Evolutionary conservation across 2,797 vertebrate genomes (phyloP).

Genomic region (Echeneis naucrates): DNA sequence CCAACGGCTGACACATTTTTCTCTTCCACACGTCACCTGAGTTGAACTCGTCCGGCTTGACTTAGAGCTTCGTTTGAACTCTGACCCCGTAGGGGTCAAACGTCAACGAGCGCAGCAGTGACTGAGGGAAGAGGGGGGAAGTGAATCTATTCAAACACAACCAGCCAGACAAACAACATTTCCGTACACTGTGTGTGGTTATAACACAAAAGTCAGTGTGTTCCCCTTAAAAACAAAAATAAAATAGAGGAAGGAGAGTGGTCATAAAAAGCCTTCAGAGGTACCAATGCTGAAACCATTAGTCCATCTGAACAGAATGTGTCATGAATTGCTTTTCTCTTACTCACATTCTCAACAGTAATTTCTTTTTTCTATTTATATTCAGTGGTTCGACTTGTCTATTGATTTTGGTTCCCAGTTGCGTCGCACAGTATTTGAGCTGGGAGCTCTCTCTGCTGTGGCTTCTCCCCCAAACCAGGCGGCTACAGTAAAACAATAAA

Average conservation of each 20-base stretch:
- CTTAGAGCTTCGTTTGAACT: slow-evolving; percentile 39
- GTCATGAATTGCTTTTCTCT: too few species aligned
- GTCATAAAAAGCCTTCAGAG: too few species aligned
- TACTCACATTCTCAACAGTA: too few species aligned
- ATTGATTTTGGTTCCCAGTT: too few species aligned
- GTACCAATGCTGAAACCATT: neutral
- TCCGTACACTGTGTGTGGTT: neutral
- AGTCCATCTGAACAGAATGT: neutral
- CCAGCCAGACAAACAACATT: neutral
- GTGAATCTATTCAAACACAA: slow-evolving; percentile 11
- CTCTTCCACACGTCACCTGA: neutral
- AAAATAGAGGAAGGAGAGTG: too few species aligned
- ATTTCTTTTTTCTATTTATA: too few species aligned
- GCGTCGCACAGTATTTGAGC: too few species aligned
- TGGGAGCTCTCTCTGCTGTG: too few species aligned
- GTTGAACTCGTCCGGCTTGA: neutral
- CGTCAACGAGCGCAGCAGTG: slow-evolving; percentile 34
- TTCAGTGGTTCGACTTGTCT: too few species aligned
- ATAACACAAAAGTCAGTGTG: too few species aligned
- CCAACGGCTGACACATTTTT: neutral
- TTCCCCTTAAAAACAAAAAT: neutral
- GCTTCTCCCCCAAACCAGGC: too few species aligned
- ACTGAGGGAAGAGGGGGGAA: slow-evolving; percentile 1
- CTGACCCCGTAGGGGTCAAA: slow-evolving; percentile 16
- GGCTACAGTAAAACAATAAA: too few species aligned